Percentiles rank a stretch among this genome's conserved stretches.
phyloP scores from a whole-genome alignment of 2,113 vertebrate genomes.

The Ictalurus punctatus region DNA sequence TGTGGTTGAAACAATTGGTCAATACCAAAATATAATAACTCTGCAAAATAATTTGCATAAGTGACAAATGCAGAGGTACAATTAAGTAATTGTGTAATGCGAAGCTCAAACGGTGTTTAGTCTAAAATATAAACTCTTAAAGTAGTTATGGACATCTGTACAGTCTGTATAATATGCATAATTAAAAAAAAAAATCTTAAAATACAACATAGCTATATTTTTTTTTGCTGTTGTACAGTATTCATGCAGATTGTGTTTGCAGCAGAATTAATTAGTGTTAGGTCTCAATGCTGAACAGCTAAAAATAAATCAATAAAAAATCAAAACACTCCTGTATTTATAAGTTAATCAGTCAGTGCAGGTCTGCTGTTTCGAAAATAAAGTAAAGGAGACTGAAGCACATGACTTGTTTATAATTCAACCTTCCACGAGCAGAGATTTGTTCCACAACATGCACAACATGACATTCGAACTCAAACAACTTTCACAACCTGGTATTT shows the following conservation, averaged over 20 bases:
- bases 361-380: neutral
- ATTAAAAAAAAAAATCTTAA: neutral
- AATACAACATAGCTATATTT: neutral
- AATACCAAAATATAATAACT: neutral
- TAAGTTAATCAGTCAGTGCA: neutral
- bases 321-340: neutral
- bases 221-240: neutral
- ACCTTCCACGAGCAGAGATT: neutral
- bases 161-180: neutral
- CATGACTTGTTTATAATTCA: neutral
- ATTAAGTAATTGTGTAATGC: neutral
- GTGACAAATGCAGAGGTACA: neutral
- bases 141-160: neutral
- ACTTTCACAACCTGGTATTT: constrained; percentile 29
- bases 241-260: too few relatives aligned
- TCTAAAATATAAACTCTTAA: neutral
- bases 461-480: neutral
- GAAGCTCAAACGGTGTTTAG: neutral
- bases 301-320: too few relatives aligned
- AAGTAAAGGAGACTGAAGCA: neutral
- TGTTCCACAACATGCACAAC: neutral
- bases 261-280: neutral
- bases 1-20: neutral
- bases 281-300: too few relatives aligned
- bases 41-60: neutral